Evolutionary conservation across 37 sponge, comb jelly and placozoan genomes (phyloP).

Genomic region (Mnemiopsis leidyi): DNA sequence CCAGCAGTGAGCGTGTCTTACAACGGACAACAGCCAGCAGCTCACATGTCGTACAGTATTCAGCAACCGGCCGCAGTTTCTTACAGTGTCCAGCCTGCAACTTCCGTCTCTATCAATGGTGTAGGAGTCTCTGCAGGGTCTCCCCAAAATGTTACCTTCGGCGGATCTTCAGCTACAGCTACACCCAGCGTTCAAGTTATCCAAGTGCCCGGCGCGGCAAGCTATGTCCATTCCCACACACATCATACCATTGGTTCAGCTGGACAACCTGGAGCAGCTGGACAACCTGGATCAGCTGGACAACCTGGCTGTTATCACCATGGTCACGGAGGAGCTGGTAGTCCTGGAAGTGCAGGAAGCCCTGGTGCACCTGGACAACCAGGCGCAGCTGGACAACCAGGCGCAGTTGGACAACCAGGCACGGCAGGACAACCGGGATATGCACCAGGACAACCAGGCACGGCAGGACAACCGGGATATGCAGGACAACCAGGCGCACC

Average conservation of each 20-base stretch:
- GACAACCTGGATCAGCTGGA: background rate
- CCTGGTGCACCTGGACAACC: background rate
- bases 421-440: background rate
- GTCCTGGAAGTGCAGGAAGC: background rate
- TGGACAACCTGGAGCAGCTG: background rate
- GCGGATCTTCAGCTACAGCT: background rate
- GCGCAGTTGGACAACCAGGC: background rate
- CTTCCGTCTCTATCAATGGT: background rate
- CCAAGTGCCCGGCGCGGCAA: background rate
- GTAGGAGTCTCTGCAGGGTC: background rate
- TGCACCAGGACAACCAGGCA: slow-evolving; percentile 5
- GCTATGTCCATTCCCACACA: background rate
- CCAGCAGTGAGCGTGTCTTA: background rate
- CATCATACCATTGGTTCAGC: background rate
- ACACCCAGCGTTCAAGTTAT: background rate
- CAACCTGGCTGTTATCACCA: background rate
- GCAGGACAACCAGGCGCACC: slow-evolving; percentile 9
- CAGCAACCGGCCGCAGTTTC: background rate
- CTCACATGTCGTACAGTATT: background rate
- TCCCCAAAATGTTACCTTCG: background rate
- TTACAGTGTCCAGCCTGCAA: background rate
- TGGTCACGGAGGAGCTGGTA: background rate
- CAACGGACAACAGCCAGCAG: background rate
- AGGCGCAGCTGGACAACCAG: background rate
- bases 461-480: background rate